A percentile compares a stretch with the other conserved stretches of the same genome.
Evolutionary conservation across 2,797 vertebrate genomes (phyloP).

Genomic region (Chelonia mydas): DNA sequence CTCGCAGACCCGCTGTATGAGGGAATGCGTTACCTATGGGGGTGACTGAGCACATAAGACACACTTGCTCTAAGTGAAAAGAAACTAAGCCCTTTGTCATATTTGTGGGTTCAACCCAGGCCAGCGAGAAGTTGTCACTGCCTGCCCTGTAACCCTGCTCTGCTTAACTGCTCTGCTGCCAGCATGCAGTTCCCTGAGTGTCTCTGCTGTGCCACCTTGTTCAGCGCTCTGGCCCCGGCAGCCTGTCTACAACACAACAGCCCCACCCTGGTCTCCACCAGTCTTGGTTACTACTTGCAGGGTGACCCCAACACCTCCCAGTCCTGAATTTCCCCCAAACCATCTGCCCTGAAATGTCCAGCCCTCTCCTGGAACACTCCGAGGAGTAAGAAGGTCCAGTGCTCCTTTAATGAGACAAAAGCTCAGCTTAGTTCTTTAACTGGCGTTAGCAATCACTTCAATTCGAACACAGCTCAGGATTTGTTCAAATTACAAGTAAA

Average conservation of each 20-base stretch:
- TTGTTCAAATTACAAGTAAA: background rate
- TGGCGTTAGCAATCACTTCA: background rate
- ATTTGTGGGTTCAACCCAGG: no score
- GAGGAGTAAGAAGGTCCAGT: background rate
- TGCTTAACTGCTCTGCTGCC: no score
- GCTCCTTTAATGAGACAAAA: background rate
- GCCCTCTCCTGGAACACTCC: background rate
- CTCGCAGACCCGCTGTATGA: background rate
- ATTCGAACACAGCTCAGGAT: no score
- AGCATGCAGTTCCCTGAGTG: no score
- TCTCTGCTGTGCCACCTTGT: background rate
- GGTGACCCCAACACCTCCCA: background rate
- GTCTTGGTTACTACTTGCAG: background rate
- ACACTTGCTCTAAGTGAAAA: background rate
- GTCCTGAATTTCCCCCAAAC: background rate
- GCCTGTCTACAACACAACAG: background rate
- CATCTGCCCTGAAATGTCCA: background rate
- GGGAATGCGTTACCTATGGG: background rate
- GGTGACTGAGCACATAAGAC: background rate
- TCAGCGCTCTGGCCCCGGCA: background rate
- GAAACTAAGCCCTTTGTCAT: background rate
- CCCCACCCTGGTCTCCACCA: background rate
- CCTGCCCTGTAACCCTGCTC: background rate
- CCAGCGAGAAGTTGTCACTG: background rate
- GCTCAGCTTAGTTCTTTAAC: background rate